Percentiles rank a stretch among this genome's conserved stretches.
These are phyloP conservation scores for Actinemys pallida DNA, from an alignment of 2,113 vertebrate genomes.

Conservation along the genomic window DNA sequence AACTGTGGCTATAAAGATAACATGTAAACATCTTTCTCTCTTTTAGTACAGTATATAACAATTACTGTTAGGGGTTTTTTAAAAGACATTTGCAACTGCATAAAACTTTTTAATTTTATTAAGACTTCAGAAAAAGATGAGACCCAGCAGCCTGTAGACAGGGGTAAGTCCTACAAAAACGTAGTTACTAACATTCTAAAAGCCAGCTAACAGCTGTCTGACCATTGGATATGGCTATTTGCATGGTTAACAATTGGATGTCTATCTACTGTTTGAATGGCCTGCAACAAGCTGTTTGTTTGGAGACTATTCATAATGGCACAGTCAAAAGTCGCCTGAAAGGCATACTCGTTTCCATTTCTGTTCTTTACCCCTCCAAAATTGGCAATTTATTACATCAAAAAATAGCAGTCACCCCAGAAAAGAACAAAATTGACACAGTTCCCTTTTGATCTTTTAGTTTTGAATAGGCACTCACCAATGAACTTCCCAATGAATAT, in stretches of 20 bases:
- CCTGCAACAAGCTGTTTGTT: conserved; percentile 78
- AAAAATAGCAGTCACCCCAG: conserved; percentile 79
- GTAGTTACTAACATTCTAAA: conserved; percentile 74
- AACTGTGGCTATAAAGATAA: not conserved
- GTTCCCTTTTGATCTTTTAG: conserved; percentile 79
- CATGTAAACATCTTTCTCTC: not conserved
- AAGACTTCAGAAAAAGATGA: conserved; percentile 67
- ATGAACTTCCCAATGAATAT: conserved; percentile 80
- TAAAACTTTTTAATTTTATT: conserved; percentile 65
- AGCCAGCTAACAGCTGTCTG: conserved; percentile 79
- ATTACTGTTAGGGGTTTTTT: not conserved
- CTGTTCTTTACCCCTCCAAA: conserved; percentile 78
- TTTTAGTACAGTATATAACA: not conserved
- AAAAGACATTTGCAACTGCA: not conserved
- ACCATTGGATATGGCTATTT: conserved; percentile 79
- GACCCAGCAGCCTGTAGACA: conserved; percentile 60
- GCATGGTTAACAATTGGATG: conserved; percentile 79
- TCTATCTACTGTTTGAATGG: conserved; percentile 75
- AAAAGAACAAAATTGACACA: conserved; percentile 81
- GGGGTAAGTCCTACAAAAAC: conserved; percentile 61
- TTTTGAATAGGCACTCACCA: conserved; percentile 78
- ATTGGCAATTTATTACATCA: conserved; percentile 82
- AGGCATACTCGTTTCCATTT: conserved; percentile 79
- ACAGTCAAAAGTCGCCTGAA: conserved; percentile 78
- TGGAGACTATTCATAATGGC: conserved; percentile 78